Conservation (phyloP, 2,888 invertebrate species). For the Drosophila prolongata region DNA sequence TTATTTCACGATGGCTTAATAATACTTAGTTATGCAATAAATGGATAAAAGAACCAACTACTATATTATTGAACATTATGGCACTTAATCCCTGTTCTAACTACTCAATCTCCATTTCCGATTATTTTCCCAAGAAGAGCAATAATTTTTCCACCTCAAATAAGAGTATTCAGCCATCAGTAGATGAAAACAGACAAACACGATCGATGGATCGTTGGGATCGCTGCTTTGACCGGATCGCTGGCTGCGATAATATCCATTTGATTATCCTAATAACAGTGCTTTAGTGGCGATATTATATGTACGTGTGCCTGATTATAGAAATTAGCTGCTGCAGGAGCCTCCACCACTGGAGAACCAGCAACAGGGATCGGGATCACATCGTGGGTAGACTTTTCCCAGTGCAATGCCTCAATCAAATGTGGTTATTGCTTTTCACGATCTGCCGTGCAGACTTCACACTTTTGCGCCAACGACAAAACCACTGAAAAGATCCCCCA, state of each 20-base stretch:
- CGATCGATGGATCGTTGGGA: conserved; percentile 44
- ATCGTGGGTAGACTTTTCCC: conserved; percentile 10
- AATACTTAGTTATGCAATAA: too few species aligned
- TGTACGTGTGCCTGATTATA: conserved; percentile 85
- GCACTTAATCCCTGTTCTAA: too few species aligned
- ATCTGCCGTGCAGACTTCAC: conserved; percentile 63
- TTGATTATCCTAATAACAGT: conserved; percentile 85
- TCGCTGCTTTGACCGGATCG: conserved; percentile 64
- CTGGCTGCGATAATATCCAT: conserved; percentile 84
- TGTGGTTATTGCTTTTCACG: conserved; percentile 44
- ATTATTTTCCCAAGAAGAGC: too few species aligned
- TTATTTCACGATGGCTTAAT: too few species aligned
- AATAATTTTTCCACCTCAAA: background rate
- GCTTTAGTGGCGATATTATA: conserved; percentile 84
- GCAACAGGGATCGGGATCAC: background rate
- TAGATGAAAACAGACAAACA: background rate
- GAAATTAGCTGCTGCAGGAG: conserved; percentile 78
- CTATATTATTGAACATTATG: too few species aligned
- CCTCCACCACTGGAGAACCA: background rate
- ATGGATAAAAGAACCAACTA: too few species aligned
- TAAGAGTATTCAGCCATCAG: conserved; percentile 2
- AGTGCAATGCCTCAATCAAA: conserved; percentile 65
- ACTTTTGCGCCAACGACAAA: conserved; percentile 70
- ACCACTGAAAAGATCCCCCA: background rate
- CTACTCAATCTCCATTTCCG: too few species aligned